Percentiles rank a stretch among this genome's conserved stretches.
These are phyloP conservation scores for Temnothorax unifasciatus DNA, from an alignment of 2,888 invertebrate genomes.

Conservation along the genomic window DNA sequence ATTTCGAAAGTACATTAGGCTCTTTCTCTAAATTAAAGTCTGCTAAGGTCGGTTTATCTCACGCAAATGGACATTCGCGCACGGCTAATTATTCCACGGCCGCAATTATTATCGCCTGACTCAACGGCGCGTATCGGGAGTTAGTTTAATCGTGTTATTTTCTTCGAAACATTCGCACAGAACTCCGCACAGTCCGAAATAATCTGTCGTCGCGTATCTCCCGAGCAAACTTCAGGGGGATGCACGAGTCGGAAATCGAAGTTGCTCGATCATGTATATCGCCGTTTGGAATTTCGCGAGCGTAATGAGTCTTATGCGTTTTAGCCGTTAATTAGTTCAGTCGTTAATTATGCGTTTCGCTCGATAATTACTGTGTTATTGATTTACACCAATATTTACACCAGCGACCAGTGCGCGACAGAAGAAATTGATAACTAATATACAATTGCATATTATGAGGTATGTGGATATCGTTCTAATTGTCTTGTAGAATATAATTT, in stretches of 20 bases:
- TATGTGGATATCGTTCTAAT: background rate
- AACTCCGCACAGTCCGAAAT: conserved; percentile 6
- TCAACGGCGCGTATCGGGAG: conserved; percentile 51
- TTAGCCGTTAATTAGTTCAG: conserved; percentile 48
- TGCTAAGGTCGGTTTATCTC: conserved; percentile 56
- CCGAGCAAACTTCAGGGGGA: conserved; percentile 33
- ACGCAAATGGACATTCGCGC: conserved; percentile 49
- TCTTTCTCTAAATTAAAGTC: conserved; percentile 51
- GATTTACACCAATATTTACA: conserved; percentile 43
- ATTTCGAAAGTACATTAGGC: conserved; percentile 50
- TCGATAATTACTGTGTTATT: conserved; percentile 54
- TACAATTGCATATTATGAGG: conserved; percentile 3
- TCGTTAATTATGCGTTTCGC: conserved; percentile 49
- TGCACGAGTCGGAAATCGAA: conserved; percentile 11
- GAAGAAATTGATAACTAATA: conserved; percentile 42
- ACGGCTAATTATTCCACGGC: conserved; percentile 45
- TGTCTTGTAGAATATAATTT: conserved; percentile 10
- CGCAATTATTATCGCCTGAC: conserved; percentile 47
- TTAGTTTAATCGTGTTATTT: conserved; percentile 52
- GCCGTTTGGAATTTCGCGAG: conserved; percentile 34
- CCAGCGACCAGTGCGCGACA: background rate
- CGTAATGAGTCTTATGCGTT: conserved; percentile 31
- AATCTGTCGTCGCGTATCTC: conserved; percentile 20
- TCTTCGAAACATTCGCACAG: conserved; percentile 2
- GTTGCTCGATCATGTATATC: background rate